phyloP scores from a whole-genome alignment of 2,797 vertebrate species.

The Remorina albescens region DNA sequence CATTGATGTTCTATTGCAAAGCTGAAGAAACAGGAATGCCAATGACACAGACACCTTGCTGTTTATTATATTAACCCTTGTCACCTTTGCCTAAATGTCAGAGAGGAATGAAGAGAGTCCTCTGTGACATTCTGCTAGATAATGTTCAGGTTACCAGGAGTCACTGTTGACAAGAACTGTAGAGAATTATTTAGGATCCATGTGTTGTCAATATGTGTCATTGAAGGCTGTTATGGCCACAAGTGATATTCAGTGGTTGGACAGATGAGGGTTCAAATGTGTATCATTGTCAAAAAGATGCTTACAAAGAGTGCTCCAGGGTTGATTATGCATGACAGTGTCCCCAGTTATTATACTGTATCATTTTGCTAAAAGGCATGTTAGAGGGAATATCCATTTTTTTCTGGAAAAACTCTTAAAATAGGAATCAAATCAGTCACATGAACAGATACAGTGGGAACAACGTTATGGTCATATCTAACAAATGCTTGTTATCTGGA shows the following conservation, averaged over 20 bases:
- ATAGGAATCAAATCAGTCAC: neutral
- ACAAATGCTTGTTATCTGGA: too few relatives aligned
- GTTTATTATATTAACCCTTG: conserved; percentile 17
- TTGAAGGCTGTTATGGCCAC: neutral
- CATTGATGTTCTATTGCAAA: conserved; percentile 24
- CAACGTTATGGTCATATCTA: neutral
- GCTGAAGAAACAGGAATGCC: conserved; percentile 5
- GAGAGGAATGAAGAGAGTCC: neutral
- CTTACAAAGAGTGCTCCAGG: neutral
- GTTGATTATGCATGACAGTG: neutral
- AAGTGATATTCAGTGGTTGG: neutral
- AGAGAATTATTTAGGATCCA: conserved; percentile 16
- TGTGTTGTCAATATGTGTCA: neutral
- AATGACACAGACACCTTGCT: conserved; percentile 11
- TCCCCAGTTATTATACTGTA: neutral
- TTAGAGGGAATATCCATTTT: neutral
- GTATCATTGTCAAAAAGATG: neutral
- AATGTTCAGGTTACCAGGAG: neutral
- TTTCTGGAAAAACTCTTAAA: neutral
- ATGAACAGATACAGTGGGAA: neutral
- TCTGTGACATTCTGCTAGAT: conserved; percentile 1
- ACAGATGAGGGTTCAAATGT: neutral
- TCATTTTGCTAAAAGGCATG: neutral
- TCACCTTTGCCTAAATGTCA: conserved; percentile 46
- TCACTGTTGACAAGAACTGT: conserved; percentile 16